Conservation (phyloP, 1,140 invertebrate species). For the Dendroctonus ponderosae region DNA sequence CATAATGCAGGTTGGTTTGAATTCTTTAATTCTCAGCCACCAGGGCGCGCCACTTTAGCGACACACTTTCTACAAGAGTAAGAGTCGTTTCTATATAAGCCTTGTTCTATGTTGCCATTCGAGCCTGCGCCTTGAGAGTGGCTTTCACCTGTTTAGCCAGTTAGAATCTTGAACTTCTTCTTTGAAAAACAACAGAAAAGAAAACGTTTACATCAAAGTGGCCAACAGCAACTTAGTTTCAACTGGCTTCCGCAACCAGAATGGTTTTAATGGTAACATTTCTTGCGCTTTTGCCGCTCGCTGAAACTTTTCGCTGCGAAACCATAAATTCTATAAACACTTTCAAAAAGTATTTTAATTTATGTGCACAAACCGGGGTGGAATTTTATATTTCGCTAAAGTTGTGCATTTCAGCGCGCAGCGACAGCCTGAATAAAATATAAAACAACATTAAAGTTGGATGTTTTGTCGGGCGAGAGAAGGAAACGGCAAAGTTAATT, state of each 20-base stretch:
- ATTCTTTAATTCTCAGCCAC: too few species aligned
- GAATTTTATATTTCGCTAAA: slow-evolving; percentile 13
- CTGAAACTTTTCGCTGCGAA: slow-evolving; percentile 1
- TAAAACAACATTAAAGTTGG: slow-evolving; percentile 31
- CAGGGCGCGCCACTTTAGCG: too few species aligned
- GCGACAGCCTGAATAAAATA: slow-evolving; percentile 26
- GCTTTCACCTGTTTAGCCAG: too few species aligned
- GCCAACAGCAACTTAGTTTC: slow-evolving; percentile 1
- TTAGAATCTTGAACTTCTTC: background rate
- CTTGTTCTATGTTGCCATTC: too few species aligned
- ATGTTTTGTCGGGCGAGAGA: slow-evolving; percentile 21
- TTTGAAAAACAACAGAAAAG: background rate
- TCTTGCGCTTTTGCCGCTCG: background rate
- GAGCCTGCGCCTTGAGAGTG: background rate
- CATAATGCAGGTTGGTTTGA: too few species aligned
- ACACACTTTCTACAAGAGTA: too few species aligned
- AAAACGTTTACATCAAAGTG: background rate
- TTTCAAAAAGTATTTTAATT: slow-evolving; percentile 29
- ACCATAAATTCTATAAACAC: slow-evolving; percentile 19
- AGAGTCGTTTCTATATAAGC: too few species aligned
- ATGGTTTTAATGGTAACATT: background rate
- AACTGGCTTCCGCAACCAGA: background rate
- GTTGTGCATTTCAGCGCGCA: slow-evolving; percentile 15
- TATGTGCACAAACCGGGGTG: slow-evolving; percentile 16
- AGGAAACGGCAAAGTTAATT: background rate